A percentile compares a stretch with the other conserved stretches of the same genome.
These are phyloP conservation scores for Drosophila murphyi DNA, from an alignment of 1,140 invertebrate genomes.

Conservation along the genomic window DNA sequence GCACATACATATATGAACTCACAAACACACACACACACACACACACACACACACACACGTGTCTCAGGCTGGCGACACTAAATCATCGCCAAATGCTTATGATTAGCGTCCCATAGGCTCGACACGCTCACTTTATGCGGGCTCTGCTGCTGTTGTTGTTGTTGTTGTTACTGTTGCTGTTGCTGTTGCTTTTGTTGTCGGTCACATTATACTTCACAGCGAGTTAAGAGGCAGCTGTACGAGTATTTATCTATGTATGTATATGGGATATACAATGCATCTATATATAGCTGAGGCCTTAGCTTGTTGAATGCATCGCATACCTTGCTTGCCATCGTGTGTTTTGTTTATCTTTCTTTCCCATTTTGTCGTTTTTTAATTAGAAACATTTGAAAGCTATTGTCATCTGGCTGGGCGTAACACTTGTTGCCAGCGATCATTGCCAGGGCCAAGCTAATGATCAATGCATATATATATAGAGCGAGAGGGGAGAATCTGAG, in stretches of 20 bases:
- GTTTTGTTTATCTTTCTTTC: slow-evolving; percentile 14
- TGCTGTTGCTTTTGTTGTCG: slow-evolving; percentile 31
- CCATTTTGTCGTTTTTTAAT: slow-evolving; percentile 61
- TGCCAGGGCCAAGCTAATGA: slow-evolving; percentile 61
- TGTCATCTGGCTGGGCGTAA: slow-evolving; percentile 56
- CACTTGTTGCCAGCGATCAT: slow-evolving; percentile 77
- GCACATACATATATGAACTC: background rate
- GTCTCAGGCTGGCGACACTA: slow-evolving; percentile 70
- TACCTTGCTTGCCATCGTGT: slow-evolving; percentile 19
- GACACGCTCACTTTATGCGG: slow-evolving; percentile 57
- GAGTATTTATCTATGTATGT: background rate
- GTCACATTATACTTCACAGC: slow-evolving; percentile 67
- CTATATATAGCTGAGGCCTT: slow-evolving; percentile 50
- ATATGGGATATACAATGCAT: slow-evolving; percentile 25
- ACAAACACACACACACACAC: background rate
- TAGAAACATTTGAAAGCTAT: slow-evolving; percentile 81
- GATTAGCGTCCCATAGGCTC: slow-evolving; percentile 62
- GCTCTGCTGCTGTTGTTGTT: slow-evolving; percentile 9
- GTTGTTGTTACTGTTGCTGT: slow-evolving; percentile 2
- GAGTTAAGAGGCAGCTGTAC: slow-evolving; percentile 73
- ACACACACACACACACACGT: slow-evolving; percentile 54
- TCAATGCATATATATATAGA: slow-evolving; percentile 19
- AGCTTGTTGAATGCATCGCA: slow-evolving; percentile 17
- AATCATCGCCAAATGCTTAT: slow-evolving; percentile 79
- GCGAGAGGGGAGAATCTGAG: slow-evolving; percentile 20